These are phyloP conservation scores for Chromis chromis DNA, from an alignment of 2,797 vertebrate genomes.

Conservation along the genomic window DNA sequence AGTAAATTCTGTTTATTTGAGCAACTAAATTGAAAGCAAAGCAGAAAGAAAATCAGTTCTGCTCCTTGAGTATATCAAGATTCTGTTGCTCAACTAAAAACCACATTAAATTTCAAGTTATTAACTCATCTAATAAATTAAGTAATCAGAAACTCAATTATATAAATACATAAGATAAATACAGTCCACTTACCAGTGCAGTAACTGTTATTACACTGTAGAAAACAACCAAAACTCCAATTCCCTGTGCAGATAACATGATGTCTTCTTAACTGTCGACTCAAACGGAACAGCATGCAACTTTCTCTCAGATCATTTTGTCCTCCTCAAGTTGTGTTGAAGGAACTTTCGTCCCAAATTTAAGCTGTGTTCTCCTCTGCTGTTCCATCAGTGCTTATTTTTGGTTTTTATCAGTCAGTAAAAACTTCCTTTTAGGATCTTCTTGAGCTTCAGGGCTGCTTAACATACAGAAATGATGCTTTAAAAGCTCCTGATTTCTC, in stretches of 20 bases:
- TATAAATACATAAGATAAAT: constrained; percentile 3
- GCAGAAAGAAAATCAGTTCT: neutral
- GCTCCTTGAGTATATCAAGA: too few relatives aligned
- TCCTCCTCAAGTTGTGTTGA: constrained; percentile 36
- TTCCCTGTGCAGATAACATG: constrained; percentile 59
- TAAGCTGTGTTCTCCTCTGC: constrained; percentile 26
- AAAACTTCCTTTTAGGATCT: neutral
- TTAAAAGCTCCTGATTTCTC: constrained; percentile 13
- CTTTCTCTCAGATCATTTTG: constrained; percentile 43
- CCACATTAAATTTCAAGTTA: neutral
- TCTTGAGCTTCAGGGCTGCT: neutral
- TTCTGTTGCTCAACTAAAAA: too few relatives aligned
- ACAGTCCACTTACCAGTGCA: constrained; percentile 75
- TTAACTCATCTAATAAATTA: neutral
- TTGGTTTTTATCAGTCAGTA: neutral
- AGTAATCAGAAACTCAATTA: constrained; percentile 4
- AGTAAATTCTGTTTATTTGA: too few relatives aligned
- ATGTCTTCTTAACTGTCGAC: constrained; percentile 13
- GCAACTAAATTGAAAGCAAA: neutral
- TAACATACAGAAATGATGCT: constrained; percentile 13
- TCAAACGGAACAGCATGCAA: constrained; percentile 9
- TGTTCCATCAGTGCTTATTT: constrained; percentile 38
- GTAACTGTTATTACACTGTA: constrained; percentile 53
- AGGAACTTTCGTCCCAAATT: constrained; percentile 31
- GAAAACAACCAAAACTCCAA: constrained; percentile 57